A percentile compares a stretch with the other conserved stretches of the same genome.
Conservation (phyloP, 2,888 invertebrate species). For the Holacanthella duospinosa region DNA sequence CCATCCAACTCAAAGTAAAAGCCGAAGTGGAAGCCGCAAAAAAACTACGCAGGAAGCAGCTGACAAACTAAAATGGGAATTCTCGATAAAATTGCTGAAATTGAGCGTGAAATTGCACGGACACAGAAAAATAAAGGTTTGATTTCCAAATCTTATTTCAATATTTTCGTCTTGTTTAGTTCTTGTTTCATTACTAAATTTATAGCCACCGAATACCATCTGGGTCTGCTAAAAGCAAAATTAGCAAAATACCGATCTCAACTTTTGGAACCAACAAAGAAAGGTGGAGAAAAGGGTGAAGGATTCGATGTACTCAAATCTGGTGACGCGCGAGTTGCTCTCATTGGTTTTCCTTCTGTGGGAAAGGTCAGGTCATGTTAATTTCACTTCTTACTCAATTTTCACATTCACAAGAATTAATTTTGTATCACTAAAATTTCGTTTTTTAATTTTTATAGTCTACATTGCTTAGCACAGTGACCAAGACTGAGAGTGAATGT, state of each 20-base stretch:
- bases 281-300: conserved; percentile 80
- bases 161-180: neutral
- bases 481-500: conserved; percentile 91
- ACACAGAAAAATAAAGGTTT: conserved; percentile 99
- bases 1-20: no score
- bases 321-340: conserved; percentile 93
- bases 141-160: neutral
- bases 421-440: neutral
- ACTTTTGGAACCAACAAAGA: conserved; percentile 85
- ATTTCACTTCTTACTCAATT: no score
- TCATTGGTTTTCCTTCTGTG: conserved; percentile 97
- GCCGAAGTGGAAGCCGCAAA: no score
- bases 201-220: conserved; percentile 95
- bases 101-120: conserved; percentile 93
- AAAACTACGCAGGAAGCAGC: no score
- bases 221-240: conserved; percentile 94
- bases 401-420: neutral
- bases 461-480: conserved; percentile 85
- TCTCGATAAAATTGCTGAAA: conserved; percentile 95
- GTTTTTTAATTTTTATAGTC: conserved; percentile 52
- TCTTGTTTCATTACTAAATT: conserved; percentile 24
- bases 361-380: conserved; percentile 79
- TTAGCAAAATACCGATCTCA: conserved; percentile 90
- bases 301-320: conserved; percentile 99
- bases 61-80: no score